Base-by-base conservation (phyloP, 1,140 invertebrate species). In the Drosophila prosaltans region DNA sequence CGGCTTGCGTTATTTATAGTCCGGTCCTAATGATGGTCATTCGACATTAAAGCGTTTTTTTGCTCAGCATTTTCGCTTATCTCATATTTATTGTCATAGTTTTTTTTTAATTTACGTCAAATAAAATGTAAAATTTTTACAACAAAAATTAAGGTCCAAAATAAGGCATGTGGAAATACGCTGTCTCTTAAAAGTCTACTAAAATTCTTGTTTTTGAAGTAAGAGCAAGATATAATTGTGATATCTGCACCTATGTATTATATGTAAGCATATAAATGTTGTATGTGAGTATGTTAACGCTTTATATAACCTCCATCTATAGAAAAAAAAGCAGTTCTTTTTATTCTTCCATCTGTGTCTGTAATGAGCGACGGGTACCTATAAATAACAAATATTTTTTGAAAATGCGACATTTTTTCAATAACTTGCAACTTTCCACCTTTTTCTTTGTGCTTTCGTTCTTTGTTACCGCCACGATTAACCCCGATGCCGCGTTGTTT, bases 401-500 rank as follows among this genome's bases (percentile, higher is more conserved):
- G 7, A 30, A 62, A 26, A 36, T 60, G 3, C 9, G 7, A 11
- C 16, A 24, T 16, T 26, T 39, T 10, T 11, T 48, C 36, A 1
- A 1, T 10, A 10, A n/a, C 0, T 2, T 28, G 24, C 28, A 2
- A 11, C 11, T 3, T 9, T 9, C 79, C 55, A 92, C 91, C 80
- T 75, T 91, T 92, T 5, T 92, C 88, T 68, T 90, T 91, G 45
- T 90, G 90, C 72, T 92, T 92, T 2, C 91, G 91, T 6, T 92
- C 85, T 63, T 92, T 90, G 36, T 62, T 59, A 24, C 61, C 54
- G 30, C 78, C 68, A 21, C 40, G 45, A 26, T 51, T 51, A 1
- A 26, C 21, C 24, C 21, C 61, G 4, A 64, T 66, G 28, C 67
- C 78, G 1, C 58, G 62, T 36, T 60, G 63, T 5, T 74, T 72